Percentiles rank a stretch among this genome's conserved stretches.
Evolutionary conservation across 2,888 invertebrate genomes (phyloP).

Genomic region (Doris montereyensis): DNA sequence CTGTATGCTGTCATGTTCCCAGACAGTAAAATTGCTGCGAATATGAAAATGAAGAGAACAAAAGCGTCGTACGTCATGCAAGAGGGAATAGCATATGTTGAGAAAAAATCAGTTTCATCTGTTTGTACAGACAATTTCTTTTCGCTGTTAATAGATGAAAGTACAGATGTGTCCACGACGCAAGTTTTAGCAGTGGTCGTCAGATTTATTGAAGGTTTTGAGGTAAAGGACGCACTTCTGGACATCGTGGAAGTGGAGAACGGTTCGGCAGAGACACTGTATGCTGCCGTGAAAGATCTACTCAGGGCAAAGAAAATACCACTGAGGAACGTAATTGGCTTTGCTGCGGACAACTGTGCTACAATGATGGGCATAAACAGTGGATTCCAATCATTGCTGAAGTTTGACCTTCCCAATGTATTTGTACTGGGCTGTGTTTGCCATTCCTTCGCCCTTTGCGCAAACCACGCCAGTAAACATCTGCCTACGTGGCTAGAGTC

Average conservation of each 20-base stretch:
- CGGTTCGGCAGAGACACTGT: background rate
- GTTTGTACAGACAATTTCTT: too few relatives aligned
- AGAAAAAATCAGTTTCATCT: too few relatives aligned
- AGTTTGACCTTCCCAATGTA: background rate
- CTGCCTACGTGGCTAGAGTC: constrained; percentile 19
- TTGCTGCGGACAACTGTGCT: constrained; percentile 7
- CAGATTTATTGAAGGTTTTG: background rate
- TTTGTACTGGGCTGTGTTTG: constrained; percentile 24
- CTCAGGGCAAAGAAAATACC: background rate
- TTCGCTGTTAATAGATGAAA: constrained; percentile 11
- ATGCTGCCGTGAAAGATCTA: background rate
- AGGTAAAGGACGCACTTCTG: background rate
- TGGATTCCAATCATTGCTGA: background rate
- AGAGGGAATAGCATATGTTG: too few relatives aligned
- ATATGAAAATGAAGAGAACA: too few relatives aligned
- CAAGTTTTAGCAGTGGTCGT: constrained; percentile 18
- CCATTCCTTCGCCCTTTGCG: constrained; percentile 28
- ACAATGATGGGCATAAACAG: constrained; percentile 15
- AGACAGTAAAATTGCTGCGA: too few relatives aligned
- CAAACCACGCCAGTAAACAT: background rate
- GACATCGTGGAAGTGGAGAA: constrained; percentile 23
- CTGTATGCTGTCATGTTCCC: too few relatives aligned
- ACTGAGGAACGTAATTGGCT: constrained; percentile 1
- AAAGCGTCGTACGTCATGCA: too few relatives aligned
- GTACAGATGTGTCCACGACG: background rate